phyloP scores from a whole-genome alignment of 2,888 invertebrate genomes.

The Eristalis arbustorum region DNA sequence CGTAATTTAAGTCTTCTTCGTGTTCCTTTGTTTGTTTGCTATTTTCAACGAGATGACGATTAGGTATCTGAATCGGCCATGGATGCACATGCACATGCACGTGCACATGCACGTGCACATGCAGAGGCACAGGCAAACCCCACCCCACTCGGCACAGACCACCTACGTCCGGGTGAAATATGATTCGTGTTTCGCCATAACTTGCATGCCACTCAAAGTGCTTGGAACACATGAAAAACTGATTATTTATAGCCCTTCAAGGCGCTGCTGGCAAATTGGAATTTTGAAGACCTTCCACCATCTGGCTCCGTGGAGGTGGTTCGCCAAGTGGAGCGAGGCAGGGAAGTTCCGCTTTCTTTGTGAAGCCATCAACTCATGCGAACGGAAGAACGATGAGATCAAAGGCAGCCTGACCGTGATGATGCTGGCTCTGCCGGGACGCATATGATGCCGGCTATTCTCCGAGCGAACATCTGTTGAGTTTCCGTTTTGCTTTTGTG shows the following conservation, averaged over 20 bases:
- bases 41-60: neutral
- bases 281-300: neutral
- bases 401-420: neutral
- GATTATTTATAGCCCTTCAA: neutral
- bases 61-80: neutral
- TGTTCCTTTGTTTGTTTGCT: neutral
- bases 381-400: neutral
- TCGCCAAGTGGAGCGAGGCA: neutral
- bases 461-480: constrained; percentile 29
- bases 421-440: neutral
- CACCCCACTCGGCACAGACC: neutral
- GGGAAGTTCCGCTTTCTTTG: neutral
- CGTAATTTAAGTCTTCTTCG: neutral
- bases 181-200: neutral
- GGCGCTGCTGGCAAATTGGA: neutral
- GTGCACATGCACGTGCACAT: too few species aligned
- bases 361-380: neutral
- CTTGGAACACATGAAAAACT: neutral
- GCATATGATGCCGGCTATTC: neutral
- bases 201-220: neutral
- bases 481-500: neutral
- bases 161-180: neutral
- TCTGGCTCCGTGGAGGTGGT: neutral
- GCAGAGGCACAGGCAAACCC: too few species aligned
- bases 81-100: neutral